Percentiles rank a stretch among this genome's conserved stretches.
These are phyloP conservation scores for Vannuccia rotundouncinata DNA, from an alignment of 2,888 invertebrate genomes.

Conservation along the genomic window DNA sequence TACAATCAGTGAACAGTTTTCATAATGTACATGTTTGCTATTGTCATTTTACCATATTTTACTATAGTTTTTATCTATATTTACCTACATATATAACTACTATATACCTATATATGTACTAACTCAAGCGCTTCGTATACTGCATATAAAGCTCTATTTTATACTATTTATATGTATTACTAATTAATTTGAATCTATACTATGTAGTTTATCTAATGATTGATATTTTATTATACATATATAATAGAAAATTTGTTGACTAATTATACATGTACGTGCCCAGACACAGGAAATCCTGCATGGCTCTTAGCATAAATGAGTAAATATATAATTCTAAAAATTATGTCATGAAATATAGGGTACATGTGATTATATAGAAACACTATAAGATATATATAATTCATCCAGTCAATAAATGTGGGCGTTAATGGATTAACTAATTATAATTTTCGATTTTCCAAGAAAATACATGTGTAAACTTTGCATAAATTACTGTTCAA, in stretches of 20 bases:
- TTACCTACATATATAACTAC: not conserved
- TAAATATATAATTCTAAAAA: not conserved
- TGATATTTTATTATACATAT: not conserved
- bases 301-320: not conserved
- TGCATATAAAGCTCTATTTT: not conserved
- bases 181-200: not conserved
- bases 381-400: not conserved
- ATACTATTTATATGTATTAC: not conserved
- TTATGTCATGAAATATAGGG: not conserved
- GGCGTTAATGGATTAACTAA: constrained; percentile 22
- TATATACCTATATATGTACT: not conserved
- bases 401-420: constrained; percentile 1
- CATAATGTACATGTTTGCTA: not conserved
- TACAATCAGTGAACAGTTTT: not conserved
- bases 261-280: not conserved
- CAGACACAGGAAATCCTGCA: constrained; percentile 13
- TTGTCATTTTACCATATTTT: not conserved
- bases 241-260: not conserved
- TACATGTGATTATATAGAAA: not conserved
- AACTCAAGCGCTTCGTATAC: not conserved
- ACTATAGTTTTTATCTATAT: not conserved
- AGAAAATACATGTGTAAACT: no score
- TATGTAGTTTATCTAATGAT: not conserved
- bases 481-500: no score
- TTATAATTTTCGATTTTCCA: no score